phyloP scores from a whole-genome alignment of 2,888 invertebrate genomes.

The Leptopilina myrica region DNA sequence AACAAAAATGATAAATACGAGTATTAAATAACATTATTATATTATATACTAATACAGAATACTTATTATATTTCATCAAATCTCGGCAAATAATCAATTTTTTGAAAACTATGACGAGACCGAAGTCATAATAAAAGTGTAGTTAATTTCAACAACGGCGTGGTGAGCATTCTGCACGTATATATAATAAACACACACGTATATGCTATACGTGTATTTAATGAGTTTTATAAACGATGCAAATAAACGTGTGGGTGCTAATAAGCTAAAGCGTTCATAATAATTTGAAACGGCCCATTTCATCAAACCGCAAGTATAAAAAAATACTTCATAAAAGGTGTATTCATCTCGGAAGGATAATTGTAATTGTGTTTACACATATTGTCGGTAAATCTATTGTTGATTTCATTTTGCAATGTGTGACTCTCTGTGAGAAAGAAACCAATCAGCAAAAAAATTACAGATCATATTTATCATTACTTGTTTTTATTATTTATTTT shows the following conservation, averaged over 20 bases:
- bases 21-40: too few species aligned
- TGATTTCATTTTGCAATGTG: neutral
- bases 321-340: neutral
- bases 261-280: constrained; percentile 2
- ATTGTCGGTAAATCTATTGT: neutral
- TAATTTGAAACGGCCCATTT: neutral
- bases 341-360: constrained; percentile 3
- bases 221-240: neutral
- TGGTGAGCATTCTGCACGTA: neutral
- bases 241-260: constrained; percentile 15
- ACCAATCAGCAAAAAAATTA: too few species aligned
- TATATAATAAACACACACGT: too few species aligned
- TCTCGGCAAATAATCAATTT: too few species aligned
- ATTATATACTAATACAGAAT: too few species aligned
- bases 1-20: too few species aligned
- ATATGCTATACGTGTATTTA: neutral
- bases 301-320: neutral
- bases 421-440: too few species aligned
- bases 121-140: too few species aligned
- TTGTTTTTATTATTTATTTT: too few species aligned
- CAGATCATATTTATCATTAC: too few species aligned
- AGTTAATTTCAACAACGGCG: neutral
- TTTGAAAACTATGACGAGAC: too few species aligned
- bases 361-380: neutral
- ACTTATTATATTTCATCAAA: too few species aligned